Conservation (phyloP, 1,140 invertebrate species). For the Phortica variegata region DNA sequence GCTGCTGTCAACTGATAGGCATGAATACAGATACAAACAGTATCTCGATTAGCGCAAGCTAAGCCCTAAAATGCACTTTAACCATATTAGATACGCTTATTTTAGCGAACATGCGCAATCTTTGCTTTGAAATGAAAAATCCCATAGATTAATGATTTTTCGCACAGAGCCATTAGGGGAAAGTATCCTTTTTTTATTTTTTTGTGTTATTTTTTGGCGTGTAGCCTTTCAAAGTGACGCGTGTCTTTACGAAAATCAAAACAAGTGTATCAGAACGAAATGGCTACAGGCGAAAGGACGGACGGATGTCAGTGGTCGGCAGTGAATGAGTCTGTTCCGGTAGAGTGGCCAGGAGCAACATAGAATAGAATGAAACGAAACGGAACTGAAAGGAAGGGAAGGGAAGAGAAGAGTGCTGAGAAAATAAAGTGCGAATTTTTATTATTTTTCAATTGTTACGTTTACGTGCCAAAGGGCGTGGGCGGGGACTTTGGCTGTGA, state of each 20-base stretch:
- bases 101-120: constrained; percentile 29
- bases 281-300: constrained; percentile 18
- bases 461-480: constrained; percentile 26
- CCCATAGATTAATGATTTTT: constrained; percentile 39
- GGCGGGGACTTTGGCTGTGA: no score
- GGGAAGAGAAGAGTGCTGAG: no score
- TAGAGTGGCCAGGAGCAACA: constrained; percentile 15
- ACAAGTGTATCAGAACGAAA: constrained; percentile 42
- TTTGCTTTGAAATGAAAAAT: constrained; percentile 34
- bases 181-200: background rate
- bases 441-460: constrained; percentile 54
- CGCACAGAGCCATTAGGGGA: background rate
- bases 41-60: no score
- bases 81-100: constrained; percentile 51
- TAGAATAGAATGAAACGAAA: no score
- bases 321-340: no score
- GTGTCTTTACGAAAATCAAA: constrained; percentile 19
- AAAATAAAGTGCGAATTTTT: constrained; percentile 47
- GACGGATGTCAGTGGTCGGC: constrained; percentile 22
- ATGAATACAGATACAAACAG: no score
- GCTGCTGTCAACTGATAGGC: no score
- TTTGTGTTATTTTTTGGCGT: constrained; percentile 3
- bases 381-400: no score
- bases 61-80: constrained; percentile 48
- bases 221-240: constrained; percentile 10